Evolutionary conservation across 2,797 vertebrate genomes (phyloP), one percentile per base, ranked within the genome.

Genomic region (Halcyon badia): DNA sequence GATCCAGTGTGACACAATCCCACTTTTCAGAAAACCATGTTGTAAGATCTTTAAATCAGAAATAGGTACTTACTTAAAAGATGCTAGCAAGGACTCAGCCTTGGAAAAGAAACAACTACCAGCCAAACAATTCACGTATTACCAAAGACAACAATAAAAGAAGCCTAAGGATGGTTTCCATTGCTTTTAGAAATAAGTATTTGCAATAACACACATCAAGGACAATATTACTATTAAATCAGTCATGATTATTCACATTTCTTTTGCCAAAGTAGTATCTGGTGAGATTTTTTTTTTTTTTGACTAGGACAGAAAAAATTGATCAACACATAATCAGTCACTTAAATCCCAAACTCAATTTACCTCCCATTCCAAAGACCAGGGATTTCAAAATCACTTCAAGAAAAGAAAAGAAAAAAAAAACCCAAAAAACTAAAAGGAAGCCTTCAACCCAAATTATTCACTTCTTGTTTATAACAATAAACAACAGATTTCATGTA

Each of bases 361-460:
- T 78, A 83, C 42, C 28, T 88, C 62, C 52, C 20, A 41, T 83
- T 86, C 39, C 77, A 76, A 93, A 93, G 12, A 76, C 20, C 11
- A 65, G 28, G 12, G 46, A 83, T 93, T 95, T 95, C 54, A 91
- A 94, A 94, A 97, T 78, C 49, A 73, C n/a, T 58, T 51, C 28
- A 71, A 87, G 6, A 2, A 1, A 6, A 7, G 4, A 10, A 11
- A 8, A 6, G 14, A 12, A 16, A 37, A 35, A 35, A 35, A 35
- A 35, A 8, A 8, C 35, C 35, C 35, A 25, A 7, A 2, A 54
- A 49, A 22, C 37, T 4, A 60, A 70, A 54, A 61, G 17, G 21
- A 75, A 35, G 35, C 35, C 35, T 35, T 35, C 35, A 35, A 84
- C 72, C 33, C 70, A 78, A 93, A 83, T 68, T 60, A 2, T 87